Evolutionary conservation across 2,888 invertebrate genomes (phyloP), one percentile per base, ranked within the genome.

Genomic region (Trisateles emortualis): DNA sequence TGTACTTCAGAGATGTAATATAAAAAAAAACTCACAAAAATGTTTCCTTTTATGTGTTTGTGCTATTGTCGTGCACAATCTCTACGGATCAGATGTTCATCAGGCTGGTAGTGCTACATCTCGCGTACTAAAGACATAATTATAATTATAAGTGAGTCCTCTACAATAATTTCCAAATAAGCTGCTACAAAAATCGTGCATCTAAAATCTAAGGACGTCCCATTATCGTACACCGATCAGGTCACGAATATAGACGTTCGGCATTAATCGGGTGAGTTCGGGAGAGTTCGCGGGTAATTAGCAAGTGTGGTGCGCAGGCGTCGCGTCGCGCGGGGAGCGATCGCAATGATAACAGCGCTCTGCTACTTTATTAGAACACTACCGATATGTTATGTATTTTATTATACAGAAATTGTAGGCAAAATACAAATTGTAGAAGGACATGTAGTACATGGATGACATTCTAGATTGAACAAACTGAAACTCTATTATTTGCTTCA

Each of bases 301-400:
- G 80, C 68, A 59, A 71, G 64, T 67, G 64, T 62, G 52, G 56
- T 58, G 72, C 71, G 70, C 73, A 76, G 73, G 76, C 81, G 77
- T 72, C 79, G 75, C 78, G 26, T 1, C 26, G 3, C 72, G 67
- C 56, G 58, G 59, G 47, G 40, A 41, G 48, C 51, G 71, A 67
- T 67, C 58, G 24, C 4, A 6, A 30, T 43, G 72, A 69, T 69
- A 68, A 56, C 54, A n/a, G n/a, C 30, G 11, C 11, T 22, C n/a
- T 49, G 52, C 53, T 64, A 68, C 72, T 68, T 52, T n/a, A n/a
- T n/a, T n/a, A n/a, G n/a, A n/a, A n/a, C n/a, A n/a, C n/a, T n/a
- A n/a, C n/a, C n/a, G n/a, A n/a, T n/a, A n/a, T n/a, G n/a, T n/a
- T n/a, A n/a, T n/a, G n/a, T n/a, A n/a, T n/a, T n/a, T n/a, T n/a